A percentile compares a stretch with the other conserved stretches of the same genome.
Evolutionary conservation across 2,113 vertebrate genomes (phyloP).

Genomic region (Artemisiospiza belli): DNA sequence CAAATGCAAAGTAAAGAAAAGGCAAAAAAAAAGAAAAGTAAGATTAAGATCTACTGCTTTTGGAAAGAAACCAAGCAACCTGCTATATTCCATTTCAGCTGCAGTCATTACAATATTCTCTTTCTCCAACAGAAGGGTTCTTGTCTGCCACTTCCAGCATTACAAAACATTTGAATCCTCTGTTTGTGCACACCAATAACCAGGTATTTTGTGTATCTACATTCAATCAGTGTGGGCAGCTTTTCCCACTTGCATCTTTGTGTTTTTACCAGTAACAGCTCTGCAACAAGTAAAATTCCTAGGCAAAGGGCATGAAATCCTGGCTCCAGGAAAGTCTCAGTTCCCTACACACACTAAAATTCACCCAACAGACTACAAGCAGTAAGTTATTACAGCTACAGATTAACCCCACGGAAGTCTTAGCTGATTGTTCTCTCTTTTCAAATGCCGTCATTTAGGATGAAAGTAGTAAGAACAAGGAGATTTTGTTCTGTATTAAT

Average conservation of each 20-base stretch:
- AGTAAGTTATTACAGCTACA: not conserved
- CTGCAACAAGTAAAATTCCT: not conserved
- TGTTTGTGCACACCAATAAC: not conserved
- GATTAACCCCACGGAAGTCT: not conserved
- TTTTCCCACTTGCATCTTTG: not conserved
- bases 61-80: not conserved
- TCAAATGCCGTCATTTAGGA: not conserved
- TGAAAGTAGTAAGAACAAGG: not conserved
- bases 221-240: not conserved
- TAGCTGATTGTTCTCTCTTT: not conserved
- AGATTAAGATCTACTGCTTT: not conserved
- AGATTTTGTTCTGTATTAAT: not conserved
- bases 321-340: not conserved
- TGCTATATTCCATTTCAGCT: not conserved
- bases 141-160: not conserved
- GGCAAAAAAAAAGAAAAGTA: not conserved
- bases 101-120: not conserved
- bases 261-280: not conserved
- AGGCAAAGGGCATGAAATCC: not conserved
- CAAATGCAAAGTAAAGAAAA: not conserved
- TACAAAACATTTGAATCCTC: not conserved
- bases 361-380: not conserved
- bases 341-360: fast-evolving
- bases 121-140: not conserved
- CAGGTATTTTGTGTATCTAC: not conserved